Conservation (phyloP, 2,888 invertebrate genomes). For the Invenusta paracnida region DNA sequence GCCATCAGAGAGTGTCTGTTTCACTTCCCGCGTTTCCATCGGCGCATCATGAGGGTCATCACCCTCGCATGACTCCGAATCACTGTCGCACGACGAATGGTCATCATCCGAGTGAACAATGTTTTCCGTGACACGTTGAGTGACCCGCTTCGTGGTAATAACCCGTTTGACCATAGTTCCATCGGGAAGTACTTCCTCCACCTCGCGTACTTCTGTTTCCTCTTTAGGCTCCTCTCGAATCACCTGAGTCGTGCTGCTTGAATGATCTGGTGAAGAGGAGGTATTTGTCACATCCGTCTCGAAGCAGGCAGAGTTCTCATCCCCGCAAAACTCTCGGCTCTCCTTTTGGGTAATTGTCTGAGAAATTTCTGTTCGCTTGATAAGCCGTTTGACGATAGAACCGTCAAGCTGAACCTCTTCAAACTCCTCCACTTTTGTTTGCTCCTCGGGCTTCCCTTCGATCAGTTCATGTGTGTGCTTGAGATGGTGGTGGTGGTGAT, state of each 20-base stretch:
- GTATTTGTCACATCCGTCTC: not conserved
- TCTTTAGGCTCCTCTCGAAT: not conserved
- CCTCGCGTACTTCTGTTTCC: conserved; percentile 4
- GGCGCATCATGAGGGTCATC: not conserved
- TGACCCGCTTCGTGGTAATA: not conserved
- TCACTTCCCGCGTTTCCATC: not conserved
- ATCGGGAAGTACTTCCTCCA: conserved; percentile 35
- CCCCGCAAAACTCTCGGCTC: conserved; percentile 8
- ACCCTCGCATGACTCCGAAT: not conserved
- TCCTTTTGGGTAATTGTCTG: conserved; percentile 34
- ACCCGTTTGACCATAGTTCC: conserved; percentile 34
- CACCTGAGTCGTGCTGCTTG: not conserved
- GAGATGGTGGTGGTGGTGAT: conserved; percentile 5
- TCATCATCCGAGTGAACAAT: not conserved
- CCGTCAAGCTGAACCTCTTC: conserved; percentile 41
- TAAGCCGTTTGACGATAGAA: conserved; percentile 16
- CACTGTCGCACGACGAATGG: not conserved
- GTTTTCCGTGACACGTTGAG: not conserved
- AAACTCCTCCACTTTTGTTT: conserved; percentile 38
- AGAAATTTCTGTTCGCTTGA: conserved; percentile 19
- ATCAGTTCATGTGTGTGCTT: conserved; percentile 32
- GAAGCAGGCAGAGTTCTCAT: not conserved
- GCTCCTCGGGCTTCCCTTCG: conserved; percentile 40
- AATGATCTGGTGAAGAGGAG: not conserved
- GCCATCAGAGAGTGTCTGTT: not conserved